Evolutionary conservation across 1,140 invertebrate genomes (phyloP).

Genomic region (Orchestia grillus): DNA sequence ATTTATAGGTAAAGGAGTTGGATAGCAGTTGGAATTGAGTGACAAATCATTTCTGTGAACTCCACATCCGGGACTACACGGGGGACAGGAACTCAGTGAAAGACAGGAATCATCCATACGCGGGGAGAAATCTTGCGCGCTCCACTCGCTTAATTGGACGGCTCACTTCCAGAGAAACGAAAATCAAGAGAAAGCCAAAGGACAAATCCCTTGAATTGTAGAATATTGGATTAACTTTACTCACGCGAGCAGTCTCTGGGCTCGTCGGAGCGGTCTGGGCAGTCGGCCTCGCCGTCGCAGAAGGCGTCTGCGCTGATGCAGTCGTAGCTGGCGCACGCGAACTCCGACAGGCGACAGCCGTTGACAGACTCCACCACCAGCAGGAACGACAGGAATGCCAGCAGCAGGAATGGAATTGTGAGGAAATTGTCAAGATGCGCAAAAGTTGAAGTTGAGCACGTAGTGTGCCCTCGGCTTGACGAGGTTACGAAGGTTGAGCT

Average conservation of each 20-base stretch:
- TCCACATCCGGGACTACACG: background rate
- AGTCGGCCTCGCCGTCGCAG: constrained; percentile 87
- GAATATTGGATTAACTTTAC: constrained; percentile 71
- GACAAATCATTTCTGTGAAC: background rate
- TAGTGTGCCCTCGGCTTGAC: background rate
- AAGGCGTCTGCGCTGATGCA: constrained; percentile 85
- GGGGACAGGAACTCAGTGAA: background rate
- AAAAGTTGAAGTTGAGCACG: constrained; percentile 36
- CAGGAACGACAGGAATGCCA: constrained; percentile 57
- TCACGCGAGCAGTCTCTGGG: constrained; percentile 88
- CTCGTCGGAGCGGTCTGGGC: constrained; percentile 87
- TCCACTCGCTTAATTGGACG: background rate
- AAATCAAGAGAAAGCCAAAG: background rate
- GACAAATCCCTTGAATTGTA: background rate
- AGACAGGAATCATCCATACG: background rate
- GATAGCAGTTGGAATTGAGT: background rate
- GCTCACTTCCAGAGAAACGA: background rate
- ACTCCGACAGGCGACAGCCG: constrained; percentile 83
- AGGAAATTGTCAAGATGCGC: constrained; percentile 41
- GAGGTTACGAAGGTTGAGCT: background rate
- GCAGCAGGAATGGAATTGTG: constrained; percentile 47
- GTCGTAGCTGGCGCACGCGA: constrained; percentile 82
- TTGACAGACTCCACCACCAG: constrained; percentile 59
- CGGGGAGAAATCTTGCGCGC: background rate
- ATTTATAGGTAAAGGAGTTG: background rate